A percentile compares a stretch with the other conserved stretches of the same genome.
These are phyloP conservation scores for Piprites chloris DNA, from an alignment of 2,113 vertebrate genomes.

Conservation along the genomic window DNA sequence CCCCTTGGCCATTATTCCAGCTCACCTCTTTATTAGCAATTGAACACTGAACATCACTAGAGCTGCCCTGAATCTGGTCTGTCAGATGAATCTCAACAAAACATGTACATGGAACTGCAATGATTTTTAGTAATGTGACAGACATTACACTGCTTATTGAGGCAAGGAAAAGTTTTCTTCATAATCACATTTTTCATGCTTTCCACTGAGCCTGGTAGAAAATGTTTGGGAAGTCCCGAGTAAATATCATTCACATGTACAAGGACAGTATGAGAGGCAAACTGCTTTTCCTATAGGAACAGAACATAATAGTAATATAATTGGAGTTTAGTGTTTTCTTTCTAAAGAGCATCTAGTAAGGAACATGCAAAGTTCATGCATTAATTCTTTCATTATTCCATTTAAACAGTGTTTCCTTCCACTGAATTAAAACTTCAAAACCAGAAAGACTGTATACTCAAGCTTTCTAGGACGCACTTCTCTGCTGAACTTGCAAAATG, in stretches of 20 bases:
- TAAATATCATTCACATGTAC: not conserved
- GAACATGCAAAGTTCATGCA: not conserved
- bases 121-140: not conserved
- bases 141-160: not conserved
- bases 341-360: not conserved
- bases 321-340: rapidly evolving
- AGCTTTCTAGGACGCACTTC: not conserved
- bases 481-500: not conserved
- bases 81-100: not conserved
- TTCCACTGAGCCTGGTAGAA: not conserved
- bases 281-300: not conserved
- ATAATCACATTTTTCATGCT: not conserved
- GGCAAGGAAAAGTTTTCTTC: not conserved
- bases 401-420: not conserved
- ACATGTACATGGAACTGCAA: not conserved
- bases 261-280: not conserved
- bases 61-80: not conserved
- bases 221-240: not conserved
- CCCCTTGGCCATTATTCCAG: not conserved
- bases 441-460: not conserved
- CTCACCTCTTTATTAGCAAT: not conserved
- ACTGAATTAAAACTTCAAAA: not conserved
- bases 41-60: not conserved
- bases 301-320: not conserved
- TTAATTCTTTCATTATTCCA: not conserved